Conservation (phyloP, 2,888 invertebrate species). For the Pseudococcus longispinus region DNA sequence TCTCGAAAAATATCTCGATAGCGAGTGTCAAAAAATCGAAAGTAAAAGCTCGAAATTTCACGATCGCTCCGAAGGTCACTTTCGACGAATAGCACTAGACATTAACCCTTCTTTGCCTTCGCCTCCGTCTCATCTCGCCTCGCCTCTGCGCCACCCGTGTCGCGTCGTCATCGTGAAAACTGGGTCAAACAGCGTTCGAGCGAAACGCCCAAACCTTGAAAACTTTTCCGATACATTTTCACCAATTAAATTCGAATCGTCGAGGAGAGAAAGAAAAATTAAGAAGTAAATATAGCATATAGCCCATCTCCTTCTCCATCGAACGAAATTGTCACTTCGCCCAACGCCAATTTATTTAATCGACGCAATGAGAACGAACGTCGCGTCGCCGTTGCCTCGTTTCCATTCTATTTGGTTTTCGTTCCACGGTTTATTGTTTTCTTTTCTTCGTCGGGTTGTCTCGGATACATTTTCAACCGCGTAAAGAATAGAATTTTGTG, state of each 20-base stretch:
- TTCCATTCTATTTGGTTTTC: not conserved
- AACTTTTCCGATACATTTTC: slow-evolving; percentile 24
- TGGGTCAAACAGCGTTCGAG: not conserved
- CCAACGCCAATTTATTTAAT: not conserved
- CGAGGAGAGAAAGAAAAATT: not conserved
- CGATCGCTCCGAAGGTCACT: not conserved
- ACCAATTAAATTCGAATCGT: slow-evolving; percentile 11
- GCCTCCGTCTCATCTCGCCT: not conserved
- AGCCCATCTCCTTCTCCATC: not conserved
- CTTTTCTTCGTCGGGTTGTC: not conserved
- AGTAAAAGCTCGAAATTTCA: not conserved
- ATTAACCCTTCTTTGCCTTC: not conserved
- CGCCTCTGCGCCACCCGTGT: not conserved
- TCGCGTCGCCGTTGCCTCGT: not conserved
- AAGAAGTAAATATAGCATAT: not conserved
- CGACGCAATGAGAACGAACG: not conserved
- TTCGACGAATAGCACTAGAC: not conserved
- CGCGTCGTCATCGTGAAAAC: not conserved
- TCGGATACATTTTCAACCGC: not conserved
- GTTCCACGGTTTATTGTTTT: not conserved
- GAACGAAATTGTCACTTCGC: not conserved
- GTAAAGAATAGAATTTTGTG: too few relatives aligned
- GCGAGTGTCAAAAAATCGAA: not conserved
- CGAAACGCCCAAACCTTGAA: slow-evolving; percentile 28
- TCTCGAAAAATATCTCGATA: not conserved